Conservation (phyloP, 2,888 invertebrate species). For the Himalopsyche anomala region DNA sequence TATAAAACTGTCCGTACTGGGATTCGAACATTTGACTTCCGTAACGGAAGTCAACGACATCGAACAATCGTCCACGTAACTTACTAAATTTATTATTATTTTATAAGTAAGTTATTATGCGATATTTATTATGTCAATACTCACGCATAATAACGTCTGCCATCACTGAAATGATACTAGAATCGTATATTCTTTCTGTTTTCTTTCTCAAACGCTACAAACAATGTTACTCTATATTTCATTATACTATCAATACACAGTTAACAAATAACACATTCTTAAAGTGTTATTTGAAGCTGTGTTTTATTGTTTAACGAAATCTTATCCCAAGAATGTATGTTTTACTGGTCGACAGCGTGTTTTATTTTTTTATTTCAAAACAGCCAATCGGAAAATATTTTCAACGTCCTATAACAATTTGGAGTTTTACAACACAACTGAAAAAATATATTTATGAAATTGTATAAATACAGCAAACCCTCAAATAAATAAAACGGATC, state of each 20-base stretch:
- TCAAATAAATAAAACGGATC: no score
- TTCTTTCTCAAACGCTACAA: neutral
- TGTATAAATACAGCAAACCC: no score
- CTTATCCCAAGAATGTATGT: neutral
- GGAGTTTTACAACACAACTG: neutral
- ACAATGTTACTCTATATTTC: neutral
- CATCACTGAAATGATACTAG: neutral
- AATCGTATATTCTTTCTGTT: neutral
- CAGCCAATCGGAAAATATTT: neutral
- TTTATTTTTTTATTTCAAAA: neutral
- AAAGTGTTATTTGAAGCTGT: neutral
- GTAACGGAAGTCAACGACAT: no score
- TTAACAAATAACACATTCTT: neutral
- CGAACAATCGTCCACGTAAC: no score
- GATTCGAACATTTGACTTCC: no score
- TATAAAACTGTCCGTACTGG: no score
- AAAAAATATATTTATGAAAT: neutral
- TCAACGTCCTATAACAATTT: neutral
- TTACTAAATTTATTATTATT: no score
- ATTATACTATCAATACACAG: neutral
- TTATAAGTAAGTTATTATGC: no score
- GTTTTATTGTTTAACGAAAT: conserved; percentile 2
- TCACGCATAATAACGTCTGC: neutral
- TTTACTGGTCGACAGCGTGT: neutral
- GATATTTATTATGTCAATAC: neutral